A percentile compares a stretch with the other conserved stretches of the same genome.
These are phyloP conservation scores for Ailuropoda melanoleuca DNA, from an alignment of 2,113 vertebrate species.

Conservation along the genomic window DNA sequence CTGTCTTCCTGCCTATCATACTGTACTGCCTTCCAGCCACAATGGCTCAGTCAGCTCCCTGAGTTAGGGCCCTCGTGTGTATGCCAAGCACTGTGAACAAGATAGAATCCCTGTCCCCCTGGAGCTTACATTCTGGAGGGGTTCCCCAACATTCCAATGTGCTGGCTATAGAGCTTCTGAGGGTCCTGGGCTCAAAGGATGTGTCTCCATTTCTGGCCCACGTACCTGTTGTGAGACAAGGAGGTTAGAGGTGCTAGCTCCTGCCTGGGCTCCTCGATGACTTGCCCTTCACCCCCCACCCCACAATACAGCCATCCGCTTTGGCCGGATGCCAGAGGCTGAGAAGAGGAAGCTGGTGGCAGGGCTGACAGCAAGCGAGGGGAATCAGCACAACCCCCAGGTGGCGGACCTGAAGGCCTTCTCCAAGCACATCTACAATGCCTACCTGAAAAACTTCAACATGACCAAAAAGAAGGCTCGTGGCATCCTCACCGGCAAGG, in stretches of 20 bases:
- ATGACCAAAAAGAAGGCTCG: slow-evolving; percentile 99
- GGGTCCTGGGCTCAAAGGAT: background rate
- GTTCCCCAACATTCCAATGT: background rate
- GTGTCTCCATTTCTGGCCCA: background rate
- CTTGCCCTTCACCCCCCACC: background rate
- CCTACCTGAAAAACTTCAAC: slow-evolving; percentile 97
- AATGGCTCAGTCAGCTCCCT: too few relatives aligned
- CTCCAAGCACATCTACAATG: slow-evolving; percentile 95
- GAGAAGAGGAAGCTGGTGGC: slow-evolving; percentile 98
- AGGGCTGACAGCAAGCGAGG: slow-evolving; percentile 89
- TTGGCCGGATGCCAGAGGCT: slow-evolving; percentile 97
- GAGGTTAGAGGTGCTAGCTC: background rate
- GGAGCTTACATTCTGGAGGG: background rate
- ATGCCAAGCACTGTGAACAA: background rate
- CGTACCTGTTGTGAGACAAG: background rate
- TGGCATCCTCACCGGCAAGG: slow-evolving; percentile 95
- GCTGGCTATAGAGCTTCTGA: background rate
- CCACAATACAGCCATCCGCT: slow-evolving; percentile 91
- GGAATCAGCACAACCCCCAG: slow-evolving; percentile 87
- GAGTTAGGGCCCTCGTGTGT: background rate
- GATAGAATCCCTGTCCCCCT: background rate
- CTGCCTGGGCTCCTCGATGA: background rate
- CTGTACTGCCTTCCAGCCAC: too few relatives aligned
- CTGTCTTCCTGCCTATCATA: fast-evolving
- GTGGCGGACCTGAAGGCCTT: slow-evolving; percentile 94